Evolutionary conservation across 2,888 invertebrate species (phyloP).

Genomic region (Lithosia quadra): DNA sequence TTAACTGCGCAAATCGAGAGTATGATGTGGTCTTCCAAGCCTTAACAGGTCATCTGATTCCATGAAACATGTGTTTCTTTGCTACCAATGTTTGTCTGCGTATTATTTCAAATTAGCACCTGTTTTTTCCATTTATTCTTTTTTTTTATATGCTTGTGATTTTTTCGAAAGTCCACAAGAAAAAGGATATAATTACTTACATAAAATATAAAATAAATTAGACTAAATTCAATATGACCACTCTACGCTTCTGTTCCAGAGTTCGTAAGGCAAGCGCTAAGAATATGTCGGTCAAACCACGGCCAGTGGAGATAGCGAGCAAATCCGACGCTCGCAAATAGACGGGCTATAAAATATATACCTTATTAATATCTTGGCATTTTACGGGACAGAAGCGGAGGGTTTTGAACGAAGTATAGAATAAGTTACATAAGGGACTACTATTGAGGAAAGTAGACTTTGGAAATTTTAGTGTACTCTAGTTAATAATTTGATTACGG

Average conservation of each 20-base stretch:
- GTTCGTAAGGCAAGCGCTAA: constrained; percentile 74
- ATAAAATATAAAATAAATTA: not conserved
- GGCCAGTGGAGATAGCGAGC: constrained; percentile 76
- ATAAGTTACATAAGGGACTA: constrained; percentile 3
- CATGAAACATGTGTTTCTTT: not conserved
- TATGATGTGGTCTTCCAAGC: too few relatives aligned
- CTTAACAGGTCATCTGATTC: not conserved
- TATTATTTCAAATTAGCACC: too few relatives aligned
- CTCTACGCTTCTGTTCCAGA: constrained; percentile 60
- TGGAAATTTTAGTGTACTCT: not conserved
- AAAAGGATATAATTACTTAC: not conserved
- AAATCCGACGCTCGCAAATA: constrained; percentile 70
- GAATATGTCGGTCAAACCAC: constrained; percentile 85
- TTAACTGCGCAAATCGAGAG: too few relatives aligned
- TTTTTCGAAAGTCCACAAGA: not conserved
- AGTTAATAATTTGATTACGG: not conserved
- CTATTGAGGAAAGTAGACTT: not conserved
- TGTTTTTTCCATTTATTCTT: not conserved
- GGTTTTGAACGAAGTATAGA: constrained; percentile 12
- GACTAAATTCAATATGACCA: not conserved
- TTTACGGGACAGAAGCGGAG: constrained; percentile 26
- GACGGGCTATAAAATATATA: constrained; percentile 64
- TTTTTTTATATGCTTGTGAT: not conserved
- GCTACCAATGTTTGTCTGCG: not conserved
- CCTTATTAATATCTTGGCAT: constrained; percentile 57